Evolutionary conservation across 2,888 invertebrate genomes (phyloP).

Genomic region (Folsomia candida): DNA sequence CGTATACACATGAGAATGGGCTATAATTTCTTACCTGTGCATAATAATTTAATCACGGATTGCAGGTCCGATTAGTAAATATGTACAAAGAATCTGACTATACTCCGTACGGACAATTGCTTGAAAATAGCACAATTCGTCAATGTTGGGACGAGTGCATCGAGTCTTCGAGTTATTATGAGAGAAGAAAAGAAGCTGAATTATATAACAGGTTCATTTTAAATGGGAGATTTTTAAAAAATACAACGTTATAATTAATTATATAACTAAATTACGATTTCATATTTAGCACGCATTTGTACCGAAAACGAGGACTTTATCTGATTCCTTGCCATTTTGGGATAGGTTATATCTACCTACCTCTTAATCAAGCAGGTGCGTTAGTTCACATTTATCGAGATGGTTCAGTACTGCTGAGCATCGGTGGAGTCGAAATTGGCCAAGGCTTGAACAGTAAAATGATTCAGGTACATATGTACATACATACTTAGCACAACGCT

Average conservation of each 20-base stretch:
- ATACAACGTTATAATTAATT: not conserved
- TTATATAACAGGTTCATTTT: slow-evolving; percentile 63
- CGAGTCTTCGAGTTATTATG: slow-evolving; percentile 64
- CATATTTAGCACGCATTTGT: slow-evolving; percentile 51
- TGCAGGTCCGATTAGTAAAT: slow-evolving; percentile 65
- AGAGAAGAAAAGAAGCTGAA: slow-evolving; percentile 60
- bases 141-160: slow-evolving; percentile 79
- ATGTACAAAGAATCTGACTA: slow-evolving; percentile 73
- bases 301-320: slow-evolving; percentile 55
- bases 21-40: not conserved
- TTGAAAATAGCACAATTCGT: slow-evolving; percentile 70
- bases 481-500: not conserved
- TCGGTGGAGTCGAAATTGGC: slow-evolving; percentile 59
- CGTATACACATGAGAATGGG: too few species aligned
- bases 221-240: not conserved
- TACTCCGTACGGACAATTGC: slow-evolving; percentile 74
- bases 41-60: not conserved
- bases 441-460: slow-evolving; percentile 60
- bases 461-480: slow-evolving; percentile 55
- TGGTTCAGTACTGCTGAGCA: slow-evolving; percentile 57
- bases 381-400: slow-evolving; percentile 57
- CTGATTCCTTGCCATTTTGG: slow-evolving; percentile 54
- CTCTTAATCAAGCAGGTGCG: slow-evolving; percentile 55
- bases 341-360: slow-evolving; percentile 50
- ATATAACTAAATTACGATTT: slow-evolving; percentile 1